Evolutionary conservation across 1,140 invertebrate species (phyloP), one percentile per base, ranked within the genome.

Genomic region (Sycophaga agraensis): DNA sequence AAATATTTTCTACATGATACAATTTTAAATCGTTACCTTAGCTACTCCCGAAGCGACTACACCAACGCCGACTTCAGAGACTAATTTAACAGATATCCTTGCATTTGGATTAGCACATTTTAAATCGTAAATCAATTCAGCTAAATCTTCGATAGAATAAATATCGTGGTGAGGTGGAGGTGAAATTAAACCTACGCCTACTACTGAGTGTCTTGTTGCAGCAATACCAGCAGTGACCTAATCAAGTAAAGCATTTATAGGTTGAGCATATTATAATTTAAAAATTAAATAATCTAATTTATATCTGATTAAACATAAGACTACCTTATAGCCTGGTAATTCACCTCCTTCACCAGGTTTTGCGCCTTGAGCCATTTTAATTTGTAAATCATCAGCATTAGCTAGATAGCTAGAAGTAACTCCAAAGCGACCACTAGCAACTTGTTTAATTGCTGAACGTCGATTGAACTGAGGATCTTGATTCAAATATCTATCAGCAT

Each of bases 111-210:
- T 99, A 42, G 96, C 92, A 76, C 93, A 96, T 80, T 99, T 99
- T 43, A 99, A 83, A 81, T 99, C 97, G 73, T 98, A 99, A 73
- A 99, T 99, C 35, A 99, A 84, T 83, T 99, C 94, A 1, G 97
- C 94, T 67, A 99, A 83, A 84, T 99, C 97, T 82, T 99, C 97
- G 73, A 99, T 99, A 34, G 95, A 98, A 81, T 99, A 99, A 78
- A 99, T 99, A 75, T 99, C 97, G 79, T 99, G 97, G 84, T 99
- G 97, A 6, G 97, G 97, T 6, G 97, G 97, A 31, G 97, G 97
- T 1, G 96, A 98, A 73, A 99, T 99, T 1, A 99, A 82, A 50
- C 97, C 97, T n/a, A 99, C 97, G 7, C 96, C 96, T 6, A 96
- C 85, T 2, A 99, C 95, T 0, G 96, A 98, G 78, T 98, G 94